Evolutionary conservation across 1,140 invertebrate genomes (phyloP).

Genomic region (Drosophila novamexicana): DNA sequence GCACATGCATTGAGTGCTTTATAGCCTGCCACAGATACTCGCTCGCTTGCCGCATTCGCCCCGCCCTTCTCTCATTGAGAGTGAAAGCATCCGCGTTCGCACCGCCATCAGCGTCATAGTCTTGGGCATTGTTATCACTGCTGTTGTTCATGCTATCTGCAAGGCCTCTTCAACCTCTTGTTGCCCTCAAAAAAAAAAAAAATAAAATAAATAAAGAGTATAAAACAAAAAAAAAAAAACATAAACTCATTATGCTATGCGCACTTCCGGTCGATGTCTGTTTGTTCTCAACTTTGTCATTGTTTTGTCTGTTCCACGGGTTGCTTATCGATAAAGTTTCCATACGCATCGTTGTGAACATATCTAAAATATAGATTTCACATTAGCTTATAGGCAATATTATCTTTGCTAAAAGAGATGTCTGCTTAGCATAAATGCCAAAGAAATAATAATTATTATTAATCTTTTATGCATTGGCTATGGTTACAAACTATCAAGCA

Average conservation of each 20-base stretch:
- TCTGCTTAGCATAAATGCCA: no score
- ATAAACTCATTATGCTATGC: constrained; percentile 64
- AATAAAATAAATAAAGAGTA: neutral
- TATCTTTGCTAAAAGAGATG: no score
- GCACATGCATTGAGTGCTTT: constrained; percentile 41
- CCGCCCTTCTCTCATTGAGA: constrained; percentile 2
- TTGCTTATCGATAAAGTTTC: constrained; percentile 1
- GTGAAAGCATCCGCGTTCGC: constrained; percentile 37
- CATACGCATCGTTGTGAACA: neutral
- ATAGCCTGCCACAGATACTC: constrained; percentile 25
- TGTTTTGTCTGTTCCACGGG: constrained; percentile 4
- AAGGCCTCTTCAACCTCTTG: constrained; percentile 37
- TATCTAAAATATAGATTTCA: neutral
- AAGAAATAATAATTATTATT: no score
- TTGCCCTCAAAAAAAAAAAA: neutral
- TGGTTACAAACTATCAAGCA: no score
- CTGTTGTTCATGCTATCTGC: constrained; percentile 28
- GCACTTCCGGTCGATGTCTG: constrained; percentile 52
- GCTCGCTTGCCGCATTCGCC: neutral
- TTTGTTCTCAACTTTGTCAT: constrained; percentile 13
- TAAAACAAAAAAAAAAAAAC: constrained; percentile 6
- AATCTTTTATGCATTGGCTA: no score
- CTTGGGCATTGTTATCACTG: constrained; percentile 39
- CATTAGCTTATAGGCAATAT: no score
- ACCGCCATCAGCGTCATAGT: neutral